Evolutionary conservation across 2,888 invertebrate species (phyloP).

Genomic region (Prosopocoilus inquinatus): DNA sequence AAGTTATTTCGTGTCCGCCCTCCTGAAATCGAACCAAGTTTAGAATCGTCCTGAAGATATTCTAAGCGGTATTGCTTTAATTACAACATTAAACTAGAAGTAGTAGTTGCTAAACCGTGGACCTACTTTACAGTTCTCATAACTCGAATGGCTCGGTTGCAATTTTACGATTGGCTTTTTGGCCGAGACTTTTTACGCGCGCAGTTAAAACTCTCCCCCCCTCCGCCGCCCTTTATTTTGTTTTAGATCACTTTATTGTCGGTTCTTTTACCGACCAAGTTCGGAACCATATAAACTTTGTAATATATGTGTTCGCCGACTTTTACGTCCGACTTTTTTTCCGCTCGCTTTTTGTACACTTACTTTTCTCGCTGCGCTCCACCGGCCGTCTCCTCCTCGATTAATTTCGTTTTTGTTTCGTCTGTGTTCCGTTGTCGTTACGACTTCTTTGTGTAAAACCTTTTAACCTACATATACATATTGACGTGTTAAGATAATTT

Average conservation of each 20-base stretch:
- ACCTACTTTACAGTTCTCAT: slow-evolving; percentile 43
- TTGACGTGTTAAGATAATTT: too few relatives aligned
- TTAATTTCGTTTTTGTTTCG: too few relatives aligned
- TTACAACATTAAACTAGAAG: not conserved
- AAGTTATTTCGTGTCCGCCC: too few relatives aligned
- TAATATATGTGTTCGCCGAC: slow-evolving; percentile 51
- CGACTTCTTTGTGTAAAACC: too few relatives aligned
- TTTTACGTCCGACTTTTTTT: slow-evolving; percentile 34
- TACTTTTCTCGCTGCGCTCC: too few relatives aligned
- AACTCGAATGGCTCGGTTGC: slow-evolving; percentile 35
- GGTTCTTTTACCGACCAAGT: slow-evolving; percentile 47
- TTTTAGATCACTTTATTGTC: slow-evolving; percentile 47
- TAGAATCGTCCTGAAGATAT: too few relatives aligned
- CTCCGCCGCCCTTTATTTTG: slow-evolving; percentile 50
- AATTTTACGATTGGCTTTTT: slow-evolving; percentile 44
- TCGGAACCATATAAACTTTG: slow-evolving; percentile 50
- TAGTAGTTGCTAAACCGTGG: slow-evolving; percentile 24
- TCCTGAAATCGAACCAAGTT: too few relatives aligned
- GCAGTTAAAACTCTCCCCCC: slow-evolving; percentile 47
- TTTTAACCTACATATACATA: too few relatives aligned
- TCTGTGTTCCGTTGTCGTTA: too few relatives aligned
- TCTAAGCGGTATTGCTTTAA: too few relatives aligned
- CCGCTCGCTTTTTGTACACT: not conserved
- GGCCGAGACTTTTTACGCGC: slow-evolving; percentile 44
- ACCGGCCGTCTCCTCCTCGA: too few relatives aligned